Conservation (phyloP, 2,797 vertebrate genomes). For the Aldrovandia affinis region DNA sequence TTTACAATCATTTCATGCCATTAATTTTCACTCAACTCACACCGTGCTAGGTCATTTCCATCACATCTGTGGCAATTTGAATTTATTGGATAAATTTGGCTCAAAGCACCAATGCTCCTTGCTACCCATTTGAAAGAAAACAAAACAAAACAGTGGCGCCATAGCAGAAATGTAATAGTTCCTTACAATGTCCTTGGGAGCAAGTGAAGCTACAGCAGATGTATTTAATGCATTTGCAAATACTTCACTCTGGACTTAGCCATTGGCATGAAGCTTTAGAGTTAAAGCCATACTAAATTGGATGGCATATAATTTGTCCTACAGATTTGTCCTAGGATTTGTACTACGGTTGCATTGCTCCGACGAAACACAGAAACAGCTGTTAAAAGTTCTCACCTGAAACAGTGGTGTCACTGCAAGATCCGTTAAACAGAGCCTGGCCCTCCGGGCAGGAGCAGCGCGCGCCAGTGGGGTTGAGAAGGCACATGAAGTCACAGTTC, state of each 20-base stretch:
- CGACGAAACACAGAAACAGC: no score
- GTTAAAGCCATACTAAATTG: not conserved
- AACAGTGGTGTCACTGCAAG: conserved; percentile 83
- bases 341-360: not conserved
- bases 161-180: no score
- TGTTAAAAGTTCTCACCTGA: conserved; percentile 74
- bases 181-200: not conserved
- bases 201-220: not conserved
- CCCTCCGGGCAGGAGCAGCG: conserved; percentile 94
- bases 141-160: no score
- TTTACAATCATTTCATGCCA: not conserved
- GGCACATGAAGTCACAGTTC: conserved; percentile 93
- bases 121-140: no score
- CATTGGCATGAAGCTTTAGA: not conserved
- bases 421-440: conserved; percentile 88
- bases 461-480: conserved; percentile 91
- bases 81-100: no score
- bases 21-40: not conserved
- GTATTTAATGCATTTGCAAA: not conserved
- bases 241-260: no score
- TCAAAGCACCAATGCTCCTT: no score
- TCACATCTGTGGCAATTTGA: no score
- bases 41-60: no score
- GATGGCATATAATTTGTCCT: not conserved
- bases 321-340: not conserved